phyloP scores from a whole-genome alignment of 2,113 vertebrate genomes.

The Hassar affinis region DNA sequence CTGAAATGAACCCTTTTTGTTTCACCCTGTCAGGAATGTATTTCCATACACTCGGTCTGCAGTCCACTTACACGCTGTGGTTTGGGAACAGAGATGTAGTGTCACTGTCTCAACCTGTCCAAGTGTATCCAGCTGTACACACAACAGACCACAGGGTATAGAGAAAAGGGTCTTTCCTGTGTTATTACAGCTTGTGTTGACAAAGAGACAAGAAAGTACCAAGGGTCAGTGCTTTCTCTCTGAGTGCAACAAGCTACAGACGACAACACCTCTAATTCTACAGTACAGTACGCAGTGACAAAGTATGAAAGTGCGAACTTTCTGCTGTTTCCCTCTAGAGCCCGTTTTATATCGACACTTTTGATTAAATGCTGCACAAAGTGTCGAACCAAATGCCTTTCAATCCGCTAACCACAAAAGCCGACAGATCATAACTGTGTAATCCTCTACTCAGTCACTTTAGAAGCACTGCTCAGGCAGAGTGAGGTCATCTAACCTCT shows the following conservation, averaged over 20 bases:
- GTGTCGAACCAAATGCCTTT: conserved; percentile 52
- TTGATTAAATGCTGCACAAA: conserved; percentile 46
- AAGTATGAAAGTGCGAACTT: conserved; percentile 4
- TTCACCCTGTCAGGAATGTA: neutral
- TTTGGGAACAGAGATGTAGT: neutral
- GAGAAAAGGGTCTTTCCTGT: neutral
- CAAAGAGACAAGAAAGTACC: neutral
- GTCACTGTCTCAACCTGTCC: neutral
- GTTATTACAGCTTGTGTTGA: neutral
- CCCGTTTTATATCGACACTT: conserved; percentile 41
- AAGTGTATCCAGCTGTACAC: neutral
- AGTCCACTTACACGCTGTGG: neutral
- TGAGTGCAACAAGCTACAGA: neutral
- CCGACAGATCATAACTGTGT: conserved; percentile 49
- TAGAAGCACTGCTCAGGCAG: conserved; percentile 56
- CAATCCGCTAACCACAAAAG: conserved; percentile 49
- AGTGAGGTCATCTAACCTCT: conserved; percentile 60
- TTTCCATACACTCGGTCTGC: neutral
- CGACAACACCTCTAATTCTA: neutral
- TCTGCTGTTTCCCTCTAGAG: neutral
- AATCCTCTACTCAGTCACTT: conserved; percentile 58
- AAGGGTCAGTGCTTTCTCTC: neutral
- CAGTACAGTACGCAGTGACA: too few relatives aligned
- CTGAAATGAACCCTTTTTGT: neutral
- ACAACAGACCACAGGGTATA: neutral